Percentiles rank a stretch among this genome's conserved stretches.
Evolutionary conservation across 2,113 vertebrate genomes (phyloP).

Genomic region (Catharus minimus): DNA sequence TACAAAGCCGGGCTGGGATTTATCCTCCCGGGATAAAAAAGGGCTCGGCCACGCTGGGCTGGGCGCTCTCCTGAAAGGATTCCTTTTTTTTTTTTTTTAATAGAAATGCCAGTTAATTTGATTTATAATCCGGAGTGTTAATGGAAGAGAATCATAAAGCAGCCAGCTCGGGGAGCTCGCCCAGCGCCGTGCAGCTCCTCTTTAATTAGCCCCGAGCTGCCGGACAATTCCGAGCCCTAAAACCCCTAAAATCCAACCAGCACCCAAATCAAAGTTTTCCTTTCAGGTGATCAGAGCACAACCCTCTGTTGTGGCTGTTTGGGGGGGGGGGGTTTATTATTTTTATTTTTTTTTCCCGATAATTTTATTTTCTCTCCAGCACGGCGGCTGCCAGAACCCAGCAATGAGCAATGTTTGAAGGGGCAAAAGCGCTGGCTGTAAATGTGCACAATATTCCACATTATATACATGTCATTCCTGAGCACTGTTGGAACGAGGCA

Average conservation of each 20-base stretch:
- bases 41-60: slow-evolving; percentile 10
- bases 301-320: accelerated
- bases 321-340: accelerated
- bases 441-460: slow-evolving; percentile 98
- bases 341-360: background rate
- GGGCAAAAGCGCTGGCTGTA: slow-evolving; percentile 82
- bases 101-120: slow-evolving; percentile 69
- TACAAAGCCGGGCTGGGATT: background rate
- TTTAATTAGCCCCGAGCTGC: slow-evolving; percentile 25
- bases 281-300: background rate
- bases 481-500: slow-evolving; percentile 87
- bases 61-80: background rate
- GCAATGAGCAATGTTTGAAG: slow-evolving; percentile 62
- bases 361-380: slow-evolving; percentile 39
- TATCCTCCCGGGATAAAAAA: slow-evolving; percentile 9
- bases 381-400: slow-evolving; percentile 53
- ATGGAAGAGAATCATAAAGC: slow-evolving; percentile 49
- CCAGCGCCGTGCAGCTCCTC: background rate
- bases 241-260: background rate
- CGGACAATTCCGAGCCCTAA: slow-evolving; percentile 15
- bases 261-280: slow-evolving; percentile 25
- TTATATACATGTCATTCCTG: slow-evolving; percentile 98
- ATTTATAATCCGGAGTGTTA: slow-evolving; percentile 64
- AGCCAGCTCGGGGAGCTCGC: background rate
- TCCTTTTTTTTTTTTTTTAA: background rate